These are phyloP conservation scores for Nannobrachium achirus DNA, from an alignment of 2,113 vertebrate genomes.

Conservation along the genomic window DNA sequence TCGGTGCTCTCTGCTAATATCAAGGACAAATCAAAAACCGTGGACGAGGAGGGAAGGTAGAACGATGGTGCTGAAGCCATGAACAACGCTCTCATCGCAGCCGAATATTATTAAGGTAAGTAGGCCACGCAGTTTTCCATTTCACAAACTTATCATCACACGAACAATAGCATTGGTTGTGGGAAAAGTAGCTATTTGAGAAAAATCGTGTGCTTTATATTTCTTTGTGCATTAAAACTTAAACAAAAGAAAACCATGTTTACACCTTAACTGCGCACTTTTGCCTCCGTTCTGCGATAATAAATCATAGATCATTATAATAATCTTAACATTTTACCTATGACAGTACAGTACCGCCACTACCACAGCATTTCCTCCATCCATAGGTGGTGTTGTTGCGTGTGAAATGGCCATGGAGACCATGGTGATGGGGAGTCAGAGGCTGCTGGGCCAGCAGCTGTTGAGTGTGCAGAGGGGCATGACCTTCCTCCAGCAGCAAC, in stretches of 20 bases:
- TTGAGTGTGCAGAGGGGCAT: constrained; percentile 92
- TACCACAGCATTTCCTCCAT: constrained; percentile 12
- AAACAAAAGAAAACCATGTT: too few relatives aligned
- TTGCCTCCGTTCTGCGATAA: too few relatives aligned
- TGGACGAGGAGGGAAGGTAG: constrained; percentile 9
- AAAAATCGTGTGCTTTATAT: too few relatives aligned
- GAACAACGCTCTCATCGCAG: constrained; percentile 41
- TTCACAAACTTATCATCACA: constrained; percentile 6
- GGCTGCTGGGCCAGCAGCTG: constrained; percentile 93
- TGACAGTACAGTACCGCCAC: neutral
- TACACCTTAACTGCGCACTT: too few relatives aligned
- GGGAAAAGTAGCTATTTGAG: too few relatives aligned
- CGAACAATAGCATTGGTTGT: too few relatives aligned
- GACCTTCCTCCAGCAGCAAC: constrained; percentile 91
- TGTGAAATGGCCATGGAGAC: constrained; percentile 86
- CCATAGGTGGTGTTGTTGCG: too few relatives aligned
- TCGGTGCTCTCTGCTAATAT: constrained; percentile 41
- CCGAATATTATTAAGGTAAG: constrained; percentile 53
- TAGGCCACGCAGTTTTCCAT: constrained; percentile 47
- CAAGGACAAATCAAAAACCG: constrained; percentile 43
- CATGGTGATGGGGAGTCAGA: constrained; percentile 87
- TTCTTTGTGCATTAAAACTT: too few relatives aligned
- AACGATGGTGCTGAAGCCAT: constrained; percentile 26
- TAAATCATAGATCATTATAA: too few relatives aligned
- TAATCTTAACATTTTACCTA: neutral